Evolutionary conservation across 2,113 vertebrate genomes (phyloP).

Genomic region (Platysternon megacephalum): DNA sequence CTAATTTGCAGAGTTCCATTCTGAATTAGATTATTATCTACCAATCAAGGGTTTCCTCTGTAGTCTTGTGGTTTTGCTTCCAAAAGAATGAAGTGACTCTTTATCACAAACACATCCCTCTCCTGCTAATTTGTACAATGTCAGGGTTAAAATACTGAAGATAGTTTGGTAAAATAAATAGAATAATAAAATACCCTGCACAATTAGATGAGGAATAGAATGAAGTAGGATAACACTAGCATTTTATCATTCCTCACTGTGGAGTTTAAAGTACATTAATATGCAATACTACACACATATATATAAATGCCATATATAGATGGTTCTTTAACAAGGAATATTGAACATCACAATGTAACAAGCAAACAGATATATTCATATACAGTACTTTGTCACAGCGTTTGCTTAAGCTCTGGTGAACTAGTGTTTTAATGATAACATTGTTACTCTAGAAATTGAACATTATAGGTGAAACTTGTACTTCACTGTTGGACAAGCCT

Average conservation of each 20-base stretch:
- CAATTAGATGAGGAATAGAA: slow-evolving; percentile 54
- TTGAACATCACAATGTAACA: slow-evolving; percentile 23
- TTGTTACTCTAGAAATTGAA: background rate
- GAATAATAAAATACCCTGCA: slow-evolving; percentile 41
- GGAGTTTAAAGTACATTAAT: slow-evolving; percentile 58
- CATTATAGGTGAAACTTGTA: background rate
- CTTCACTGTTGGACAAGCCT: background rate
- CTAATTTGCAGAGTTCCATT: background rate
- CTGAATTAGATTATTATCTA: background rate
- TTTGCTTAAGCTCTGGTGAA: slow-evolving; percentile 11
- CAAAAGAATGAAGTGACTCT: rapidly evolving
- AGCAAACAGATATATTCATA: slow-evolving; percentile 33
- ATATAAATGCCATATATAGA: slow-evolving; percentile 41
- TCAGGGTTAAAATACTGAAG: background rate
- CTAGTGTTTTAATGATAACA: background rate
- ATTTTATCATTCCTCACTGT: slow-evolving; percentile 1
- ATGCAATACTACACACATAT: slow-evolving; percentile 28
- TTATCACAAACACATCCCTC: background rate
- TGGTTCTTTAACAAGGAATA: slow-evolving; percentile 12
- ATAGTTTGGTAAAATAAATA: slow-evolving; percentile 56
- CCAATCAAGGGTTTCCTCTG: background rate
- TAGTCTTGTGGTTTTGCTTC: background rate
- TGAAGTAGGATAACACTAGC: slow-evolving; percentile 47
- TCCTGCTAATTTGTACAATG: background rate
- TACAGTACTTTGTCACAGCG: background rate